These are phyloP conservation scores for Oxyura jamaicensis DNA, from an alignment of 2,113 vertebrate species.

Conservation along the genomic window DNA sequence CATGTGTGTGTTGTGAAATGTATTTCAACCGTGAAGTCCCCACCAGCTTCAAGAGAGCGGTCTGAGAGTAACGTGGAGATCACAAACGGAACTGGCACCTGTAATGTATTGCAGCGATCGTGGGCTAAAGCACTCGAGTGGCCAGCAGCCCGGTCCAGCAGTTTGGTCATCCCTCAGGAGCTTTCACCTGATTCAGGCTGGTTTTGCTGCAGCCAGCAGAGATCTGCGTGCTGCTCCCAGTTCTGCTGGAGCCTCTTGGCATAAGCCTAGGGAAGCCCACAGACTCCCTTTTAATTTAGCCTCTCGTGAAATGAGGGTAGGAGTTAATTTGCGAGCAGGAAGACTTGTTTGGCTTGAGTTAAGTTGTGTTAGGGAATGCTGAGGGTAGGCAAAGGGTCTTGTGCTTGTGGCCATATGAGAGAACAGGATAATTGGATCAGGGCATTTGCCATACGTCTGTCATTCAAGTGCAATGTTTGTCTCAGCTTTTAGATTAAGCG, in stretches of 20 bases:
- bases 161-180: not conserved
- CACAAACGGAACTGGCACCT: not conserved
- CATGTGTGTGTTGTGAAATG: not conserved
- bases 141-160: not conserved
- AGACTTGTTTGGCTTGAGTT: not conserved
- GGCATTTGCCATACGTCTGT: not conserved
- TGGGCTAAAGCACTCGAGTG: not conserved
- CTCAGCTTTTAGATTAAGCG: slow-evolving; percentile 4
- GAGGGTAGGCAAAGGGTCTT: not conserved
- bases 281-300: not conserved
- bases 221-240: not conserved
- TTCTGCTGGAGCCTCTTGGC: not conserved
- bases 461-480: not conserved
- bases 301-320: not conserved
- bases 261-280: not conserved
- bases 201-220: not conserved
- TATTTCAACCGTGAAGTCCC: not conserved
- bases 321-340: not conserved
- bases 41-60: not conserved
- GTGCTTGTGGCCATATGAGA: not conserved
- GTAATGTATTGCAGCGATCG: not conserved
- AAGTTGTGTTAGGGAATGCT: not conserved
- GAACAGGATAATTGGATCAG: not conserved
- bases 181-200: not conserved
- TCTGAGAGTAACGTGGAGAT: not conserved